A percentile compares a stretch with the other conserved stretches of the same genome.
Conservation (phyloP, 2,888 invertebrate genomes). For the Drosophila rellima region DNA sequence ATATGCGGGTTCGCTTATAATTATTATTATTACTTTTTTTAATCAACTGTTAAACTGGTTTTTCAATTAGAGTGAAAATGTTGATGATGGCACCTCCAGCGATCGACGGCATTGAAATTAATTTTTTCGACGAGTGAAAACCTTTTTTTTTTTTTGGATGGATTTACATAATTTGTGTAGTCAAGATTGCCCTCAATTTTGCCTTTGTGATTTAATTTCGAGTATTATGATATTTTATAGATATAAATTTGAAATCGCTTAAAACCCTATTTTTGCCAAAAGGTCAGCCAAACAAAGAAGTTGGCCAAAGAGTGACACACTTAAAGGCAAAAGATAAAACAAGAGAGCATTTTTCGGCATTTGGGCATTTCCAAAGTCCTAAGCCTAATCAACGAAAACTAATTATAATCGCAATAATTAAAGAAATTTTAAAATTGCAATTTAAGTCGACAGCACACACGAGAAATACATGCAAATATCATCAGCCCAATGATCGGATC, state of each 20-base stretch:
- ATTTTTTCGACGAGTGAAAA: constrained; percentile 68
- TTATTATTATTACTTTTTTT: constrained; percentile 63
- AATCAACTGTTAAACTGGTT: constrained; percentile 77
- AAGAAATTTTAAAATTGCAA: constrained; percentile 22
- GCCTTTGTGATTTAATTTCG: constrained; percentile 39
- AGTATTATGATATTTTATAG: constrained; percentile 36
- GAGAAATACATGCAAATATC: constrained; percentile 18
- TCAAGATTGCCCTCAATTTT: constrained; percentile 68
- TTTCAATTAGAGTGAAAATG: constrained; percentile 81
- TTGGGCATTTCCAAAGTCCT: constrained; percentile 47
- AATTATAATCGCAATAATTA: constrained; percentile 48
- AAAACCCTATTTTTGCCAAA: constrained; percentile 38
- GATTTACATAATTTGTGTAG: constrained; percentile 73
- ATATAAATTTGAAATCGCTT: constrained; percentile 46
- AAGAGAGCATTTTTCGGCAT: constrained; percentile 1
- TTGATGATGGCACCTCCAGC: constrained; percentile 69
- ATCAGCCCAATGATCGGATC: constrained; percentile 26
- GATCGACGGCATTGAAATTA: constrained; percentile 56
- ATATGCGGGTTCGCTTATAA: constrained; percentile 52
- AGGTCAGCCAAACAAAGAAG: constrained; percentile 43
- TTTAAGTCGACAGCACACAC: constrained; percentile 2
- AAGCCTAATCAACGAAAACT: constrained; percentile 43
- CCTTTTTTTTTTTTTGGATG: constrained; percentile 58
- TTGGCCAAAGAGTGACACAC: constrained; percentile 49
- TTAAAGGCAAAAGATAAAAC: constrained; percentile 21